These are phyloP conservation scores for Climacteris rufus DNA, from an alignment of 2,113 vertebrate species.

Conservation along the genomic window DNA sequence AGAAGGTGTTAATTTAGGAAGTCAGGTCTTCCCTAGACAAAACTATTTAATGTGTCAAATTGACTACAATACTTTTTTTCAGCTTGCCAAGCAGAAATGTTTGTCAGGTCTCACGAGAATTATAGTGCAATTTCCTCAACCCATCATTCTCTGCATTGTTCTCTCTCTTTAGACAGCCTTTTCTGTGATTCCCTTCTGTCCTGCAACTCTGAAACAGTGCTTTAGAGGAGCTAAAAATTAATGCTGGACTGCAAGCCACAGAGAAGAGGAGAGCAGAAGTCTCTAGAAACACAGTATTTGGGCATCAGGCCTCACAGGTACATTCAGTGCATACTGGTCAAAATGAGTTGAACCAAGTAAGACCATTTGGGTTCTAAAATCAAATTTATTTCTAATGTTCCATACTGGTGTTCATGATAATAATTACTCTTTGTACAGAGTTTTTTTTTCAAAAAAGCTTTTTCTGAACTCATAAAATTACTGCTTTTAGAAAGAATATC, in stretches of 20 bases:
- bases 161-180: background rate
- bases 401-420: background rate
- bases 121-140: background rate
- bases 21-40: background rate
- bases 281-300: background rate
- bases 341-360: background rate
- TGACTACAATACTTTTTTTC: background rate
- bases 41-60: background rate
- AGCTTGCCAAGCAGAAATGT: background rate
- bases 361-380: background rate
- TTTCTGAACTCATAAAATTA: background rate
- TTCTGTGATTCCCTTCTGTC: background rate
- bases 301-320: background rate
- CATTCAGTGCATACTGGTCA: background rate
- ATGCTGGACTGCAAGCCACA: background rate
- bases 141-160: background rate
- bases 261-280: background rate
- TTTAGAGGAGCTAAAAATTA: background rate
- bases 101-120: background rate
- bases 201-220: background rate
- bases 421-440: background rate
- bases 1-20: background rate
- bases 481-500: background rate
- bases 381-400: background rate
- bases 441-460: background rate